phyloP scores from a whole-genome alignment of 2,797 vertebrate genomes.

The Acanthis flammea region DNA sequence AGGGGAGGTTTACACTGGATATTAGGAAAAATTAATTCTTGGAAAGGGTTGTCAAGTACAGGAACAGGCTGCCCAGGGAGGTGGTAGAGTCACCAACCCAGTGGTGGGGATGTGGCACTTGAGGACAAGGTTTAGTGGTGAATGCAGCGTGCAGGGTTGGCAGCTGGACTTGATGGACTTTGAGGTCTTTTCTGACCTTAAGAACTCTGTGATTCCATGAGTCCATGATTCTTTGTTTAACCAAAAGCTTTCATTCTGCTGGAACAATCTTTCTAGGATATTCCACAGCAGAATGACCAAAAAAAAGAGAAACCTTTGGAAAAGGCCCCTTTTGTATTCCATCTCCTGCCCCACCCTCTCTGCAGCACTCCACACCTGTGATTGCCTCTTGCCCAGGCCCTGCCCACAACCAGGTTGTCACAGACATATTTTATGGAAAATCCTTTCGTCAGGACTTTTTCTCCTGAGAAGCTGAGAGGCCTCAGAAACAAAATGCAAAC shows the following conservation, averaged over 20 bases:
- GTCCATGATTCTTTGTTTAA: neutral
- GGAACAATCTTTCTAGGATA: neutral
- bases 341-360: neutral
- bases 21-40: neutral
- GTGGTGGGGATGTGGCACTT: neutral
- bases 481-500: no score
- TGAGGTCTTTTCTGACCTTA: neutral
- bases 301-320: neutral
- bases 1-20: neutral
- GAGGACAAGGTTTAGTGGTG: neutral
- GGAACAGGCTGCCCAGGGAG: neutral
- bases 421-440: no score
- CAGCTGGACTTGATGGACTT: neutral
- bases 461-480: no score
- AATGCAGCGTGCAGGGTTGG: fast-evolving
- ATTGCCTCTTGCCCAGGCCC: fast-evolving
- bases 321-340: neutral
- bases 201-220: neutral
- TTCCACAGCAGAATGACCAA: no score
- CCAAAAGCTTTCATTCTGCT: neutral
- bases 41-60: neutral
- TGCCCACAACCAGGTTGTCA: neutral
- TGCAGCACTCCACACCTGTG: fast-evolving
- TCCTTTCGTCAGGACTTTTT: no score
- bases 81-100: neutral